Conservation (phyloP, 1,140 invertebrate genomes). For the Drosophila melanogaster region DNA sequence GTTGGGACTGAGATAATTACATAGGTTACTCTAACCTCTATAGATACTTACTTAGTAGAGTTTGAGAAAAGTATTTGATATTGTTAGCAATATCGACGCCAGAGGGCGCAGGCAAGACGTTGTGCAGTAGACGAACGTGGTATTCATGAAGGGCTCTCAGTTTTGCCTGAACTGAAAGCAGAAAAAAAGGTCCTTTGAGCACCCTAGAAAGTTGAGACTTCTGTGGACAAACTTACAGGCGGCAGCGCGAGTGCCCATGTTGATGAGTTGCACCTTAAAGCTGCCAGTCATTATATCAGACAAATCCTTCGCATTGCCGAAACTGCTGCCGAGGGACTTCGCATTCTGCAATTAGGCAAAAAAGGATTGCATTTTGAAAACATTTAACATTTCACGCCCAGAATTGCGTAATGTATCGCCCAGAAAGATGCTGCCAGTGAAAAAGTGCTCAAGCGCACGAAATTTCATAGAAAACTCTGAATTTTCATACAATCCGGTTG, state of each 20-base stretch:
- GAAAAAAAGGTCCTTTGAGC: background rate
- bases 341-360: constrained; percentile 63
- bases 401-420: constrained; percentile 52
- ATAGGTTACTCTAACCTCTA: no score
- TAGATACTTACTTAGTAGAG: constrained; percentile 93
- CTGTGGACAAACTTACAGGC: constrained; percentile 87
- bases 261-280: constrained; percentile 88
- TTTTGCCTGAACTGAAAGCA: constrained; percentile 96
- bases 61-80: constrained; percentile 99
- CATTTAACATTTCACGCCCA: background rate
- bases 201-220: constrained; percentile 46
- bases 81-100: constrained; percentile 98
- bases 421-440: constrained; percentile 13
- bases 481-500: constrained; percentile 27
- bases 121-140: constrained; percentile 96
- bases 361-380: constrained; percentile 1
- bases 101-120: constrained; percentile 95
- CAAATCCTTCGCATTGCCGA: constrained; percentile 84
- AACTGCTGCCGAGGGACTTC: constrained; percentile 83
- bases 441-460: background rate
- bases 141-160: constrained; percentile 98
- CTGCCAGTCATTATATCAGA: constrained; percentile 85
- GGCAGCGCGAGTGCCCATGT: constrained; percentile 90
- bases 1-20: no score
- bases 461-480: constrained; percentile 12